Conservation (phyloP, 2,113 vertebrate genomes). For the Vombatus ursinus region DNA sequence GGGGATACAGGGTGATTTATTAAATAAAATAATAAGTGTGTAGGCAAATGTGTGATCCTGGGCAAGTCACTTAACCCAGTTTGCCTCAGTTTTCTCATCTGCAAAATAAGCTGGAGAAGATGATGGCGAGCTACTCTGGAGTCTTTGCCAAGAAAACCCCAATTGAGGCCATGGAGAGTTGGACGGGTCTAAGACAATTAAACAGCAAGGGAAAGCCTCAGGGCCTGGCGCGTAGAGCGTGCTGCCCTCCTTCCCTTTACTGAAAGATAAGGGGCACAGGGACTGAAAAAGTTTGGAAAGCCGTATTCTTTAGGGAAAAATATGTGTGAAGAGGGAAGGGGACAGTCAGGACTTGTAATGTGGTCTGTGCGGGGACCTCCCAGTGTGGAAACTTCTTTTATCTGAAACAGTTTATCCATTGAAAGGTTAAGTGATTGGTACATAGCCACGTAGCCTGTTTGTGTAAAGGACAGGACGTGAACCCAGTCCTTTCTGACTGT, state of each 20-base stretch:
- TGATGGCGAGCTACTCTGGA: neutral
- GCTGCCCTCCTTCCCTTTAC: neutral
- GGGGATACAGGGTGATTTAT: neutral
- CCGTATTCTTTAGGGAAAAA: neutral
- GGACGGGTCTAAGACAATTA: neutral
- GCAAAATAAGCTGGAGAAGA: neutral
- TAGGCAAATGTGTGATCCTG: neutral
- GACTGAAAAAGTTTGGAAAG: neutral
- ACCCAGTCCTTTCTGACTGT: neutral
- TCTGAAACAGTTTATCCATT: neutral
- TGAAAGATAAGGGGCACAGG: neutral
- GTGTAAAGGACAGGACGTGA: neutral
- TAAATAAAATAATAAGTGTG: neutral
- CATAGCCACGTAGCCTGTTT: neutral
- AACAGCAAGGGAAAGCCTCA: neutral
- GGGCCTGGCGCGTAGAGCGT: too few species aligned
- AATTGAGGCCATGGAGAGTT: neutral
- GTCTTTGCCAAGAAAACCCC: neutral
- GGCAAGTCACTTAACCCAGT: neutral
- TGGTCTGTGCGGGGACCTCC: neutral
- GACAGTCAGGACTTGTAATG: neutral
- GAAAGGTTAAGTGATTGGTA: neutral
- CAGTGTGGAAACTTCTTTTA: neutral
- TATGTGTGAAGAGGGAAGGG: neutral
- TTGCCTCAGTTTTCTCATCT: neutral